phyloP scores from a whole-genome alignment of 2,113 vertebrate species.

The Uria aalge region DNA sequence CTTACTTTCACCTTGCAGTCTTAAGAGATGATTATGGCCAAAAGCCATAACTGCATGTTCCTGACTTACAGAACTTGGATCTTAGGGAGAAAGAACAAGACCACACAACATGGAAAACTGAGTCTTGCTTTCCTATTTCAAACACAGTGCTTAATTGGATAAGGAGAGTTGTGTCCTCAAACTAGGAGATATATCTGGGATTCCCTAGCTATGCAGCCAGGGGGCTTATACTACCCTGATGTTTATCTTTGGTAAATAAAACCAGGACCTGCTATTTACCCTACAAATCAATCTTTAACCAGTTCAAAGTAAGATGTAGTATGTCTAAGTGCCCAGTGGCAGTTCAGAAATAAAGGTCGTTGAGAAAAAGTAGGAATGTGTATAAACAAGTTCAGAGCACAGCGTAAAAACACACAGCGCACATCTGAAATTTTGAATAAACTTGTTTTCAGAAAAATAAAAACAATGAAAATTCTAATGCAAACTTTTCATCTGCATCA shows the following conservation, averaged over 20 bases:
- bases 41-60: not conserved
- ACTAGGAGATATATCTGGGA: not conserved
- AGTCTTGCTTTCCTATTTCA: not conserved
- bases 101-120: not conserved
- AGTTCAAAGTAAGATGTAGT: not conserved
- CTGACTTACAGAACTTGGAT: not conserved
- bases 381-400: not conserved
- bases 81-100: not conserved
- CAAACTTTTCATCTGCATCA: not conserved
- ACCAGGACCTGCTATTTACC: not conserved
- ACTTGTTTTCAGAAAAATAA: not conserved
- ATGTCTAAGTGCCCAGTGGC: not conserved
- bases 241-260: not conserved
- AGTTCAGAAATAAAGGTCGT: not conserved
- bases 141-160: not conserved
- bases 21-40: not conserved
- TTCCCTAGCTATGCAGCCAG: not conserved
- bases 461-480: not conserved
- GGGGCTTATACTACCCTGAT: not conserved
- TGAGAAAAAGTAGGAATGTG: not conserved
- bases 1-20: not conserved
- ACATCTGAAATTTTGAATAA: not conserved
- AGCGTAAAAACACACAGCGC: not conserved
- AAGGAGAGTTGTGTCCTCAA: not conserved
- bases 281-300: not conserved